These are phyloP conservation scores for Tyto alba DNA, from an alignment of 2,113 vertebrate genomes.

Conservation along the genomic window DNA sequence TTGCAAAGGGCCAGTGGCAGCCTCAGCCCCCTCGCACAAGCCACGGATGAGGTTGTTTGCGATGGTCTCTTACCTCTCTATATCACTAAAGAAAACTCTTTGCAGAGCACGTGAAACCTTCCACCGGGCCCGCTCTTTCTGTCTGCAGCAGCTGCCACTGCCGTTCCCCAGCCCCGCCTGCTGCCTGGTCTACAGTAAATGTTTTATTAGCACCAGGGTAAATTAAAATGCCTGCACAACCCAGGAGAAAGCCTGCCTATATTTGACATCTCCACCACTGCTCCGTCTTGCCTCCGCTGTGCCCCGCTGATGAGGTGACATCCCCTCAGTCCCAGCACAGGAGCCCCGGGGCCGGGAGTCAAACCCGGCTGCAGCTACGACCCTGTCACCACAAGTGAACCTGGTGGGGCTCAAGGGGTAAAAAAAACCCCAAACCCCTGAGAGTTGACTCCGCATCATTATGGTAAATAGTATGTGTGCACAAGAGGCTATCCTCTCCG, in stretches of 20 bases:
- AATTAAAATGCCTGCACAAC: not conserved
- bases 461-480: not conserved
- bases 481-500: not conserved
- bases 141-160: not conserved
- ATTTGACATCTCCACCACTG: not conserved
- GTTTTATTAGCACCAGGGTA: not conserved
- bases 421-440: fast-evolving
- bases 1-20: too few relatives aligned
- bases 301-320: fast-evolving
- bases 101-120: not conserved
- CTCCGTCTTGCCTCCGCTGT: not conserved
- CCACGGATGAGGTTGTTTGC: too few relatives aligned
- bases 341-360: not conserved
- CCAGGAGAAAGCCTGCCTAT: not conserved
- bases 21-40: too few relatives aligned
- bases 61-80: not conserved
- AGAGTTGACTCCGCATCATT: not conserved
- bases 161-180: not conserved
- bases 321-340: fast-evolving
- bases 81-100: not conserved
- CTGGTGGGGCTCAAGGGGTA: not conserved
- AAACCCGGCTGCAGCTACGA: not conserved
- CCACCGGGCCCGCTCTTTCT: not conserved
- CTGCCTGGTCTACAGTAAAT: not conserved
- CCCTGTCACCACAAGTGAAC: not conserved